Conservation (phyloP, 2,797 vertebrate genomes). For the Sebastes aleutianus region DNA sequence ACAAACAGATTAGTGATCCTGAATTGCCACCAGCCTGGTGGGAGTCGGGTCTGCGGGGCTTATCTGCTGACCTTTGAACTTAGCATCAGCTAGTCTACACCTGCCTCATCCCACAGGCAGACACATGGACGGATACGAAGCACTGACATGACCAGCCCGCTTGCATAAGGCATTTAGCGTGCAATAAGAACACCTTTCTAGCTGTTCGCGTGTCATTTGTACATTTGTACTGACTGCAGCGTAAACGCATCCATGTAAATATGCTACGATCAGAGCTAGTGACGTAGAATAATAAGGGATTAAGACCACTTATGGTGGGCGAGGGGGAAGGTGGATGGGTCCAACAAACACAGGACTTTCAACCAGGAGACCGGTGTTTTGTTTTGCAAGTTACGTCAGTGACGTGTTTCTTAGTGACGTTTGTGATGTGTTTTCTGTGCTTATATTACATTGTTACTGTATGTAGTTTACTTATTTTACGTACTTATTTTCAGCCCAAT, state of each 20-base stretch:
- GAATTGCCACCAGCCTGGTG: slow-evolving; percentile 55
- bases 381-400: too few species aligned
- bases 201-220: background rate
- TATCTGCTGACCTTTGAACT: slow-evolving; percentile 67
- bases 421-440: too few species aligned
- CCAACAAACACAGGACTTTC: background rate
- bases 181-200: background rate
- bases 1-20: slow-evolving; percentile 70
- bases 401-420: too few species aligned
- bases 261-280: background rate
- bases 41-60: slow-evolving; percentile 54
- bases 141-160: background rate
- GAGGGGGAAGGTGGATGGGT: background rate
- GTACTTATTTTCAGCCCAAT: too few species aligned
- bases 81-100: slow-evolving; percentile 48
- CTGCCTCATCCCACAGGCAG: slow-evolving; percentile 23
- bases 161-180: background rate
- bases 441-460: too few species aligned
- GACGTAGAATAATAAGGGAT: background rate
- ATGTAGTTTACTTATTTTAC: too few species aligned
- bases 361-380: background rate
- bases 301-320: background rate
- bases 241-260: background rate
- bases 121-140: background rate
- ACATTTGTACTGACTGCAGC: background rate